Evolutionary conservation across 1,140 invertebrate species (phyloP).

Genomic region (Hyposmocoma kahamanoa): DNA sequence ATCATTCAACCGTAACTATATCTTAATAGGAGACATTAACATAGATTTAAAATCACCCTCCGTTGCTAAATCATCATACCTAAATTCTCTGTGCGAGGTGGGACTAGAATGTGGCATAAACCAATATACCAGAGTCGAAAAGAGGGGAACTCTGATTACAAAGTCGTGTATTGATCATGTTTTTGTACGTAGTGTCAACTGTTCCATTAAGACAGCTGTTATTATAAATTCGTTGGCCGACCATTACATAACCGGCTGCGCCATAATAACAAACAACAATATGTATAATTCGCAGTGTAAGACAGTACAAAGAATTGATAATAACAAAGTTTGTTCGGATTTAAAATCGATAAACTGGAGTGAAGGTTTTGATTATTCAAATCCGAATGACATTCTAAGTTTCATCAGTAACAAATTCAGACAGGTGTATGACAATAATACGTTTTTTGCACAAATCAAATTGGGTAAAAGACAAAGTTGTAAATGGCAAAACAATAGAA

Average conservation of each 20-base stretch:
- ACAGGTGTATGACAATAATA: neutral
- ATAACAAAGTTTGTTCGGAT: neutral
- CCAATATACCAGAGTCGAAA: constrained; percentile 13
- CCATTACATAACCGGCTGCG: too few relatives aligned
- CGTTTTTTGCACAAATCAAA: too few relatives aligned
- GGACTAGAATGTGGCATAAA: constrained; percentile 10
- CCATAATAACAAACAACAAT: neutral
- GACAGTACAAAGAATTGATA: neutral
- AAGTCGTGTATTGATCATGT: too few relatives aligned
- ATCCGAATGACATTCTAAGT: neutral
- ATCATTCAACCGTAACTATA: neutral
- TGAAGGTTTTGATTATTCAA: neutral
- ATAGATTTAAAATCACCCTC: too few relatives aligned
- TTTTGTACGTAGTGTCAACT: neutral
- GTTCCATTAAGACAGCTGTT: neutral
- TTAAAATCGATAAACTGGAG: neutral
- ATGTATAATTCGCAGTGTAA: neutral
- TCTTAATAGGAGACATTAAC: constrained; percentile 9
- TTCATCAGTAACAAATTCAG: neutral
- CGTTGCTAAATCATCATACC: neutral
- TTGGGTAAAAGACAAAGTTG: neutral
- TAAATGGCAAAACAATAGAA: neutral
- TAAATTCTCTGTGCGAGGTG: too few relatives aligned
- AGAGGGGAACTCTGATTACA: too few relatives aligned
- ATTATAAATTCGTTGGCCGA: neutral